These are phyloP conservation scores for Pseudochaenichthys georgianus DNA, from an alignment of 2,797 vertebrate species.

Conservation along the genomic window DNA sequence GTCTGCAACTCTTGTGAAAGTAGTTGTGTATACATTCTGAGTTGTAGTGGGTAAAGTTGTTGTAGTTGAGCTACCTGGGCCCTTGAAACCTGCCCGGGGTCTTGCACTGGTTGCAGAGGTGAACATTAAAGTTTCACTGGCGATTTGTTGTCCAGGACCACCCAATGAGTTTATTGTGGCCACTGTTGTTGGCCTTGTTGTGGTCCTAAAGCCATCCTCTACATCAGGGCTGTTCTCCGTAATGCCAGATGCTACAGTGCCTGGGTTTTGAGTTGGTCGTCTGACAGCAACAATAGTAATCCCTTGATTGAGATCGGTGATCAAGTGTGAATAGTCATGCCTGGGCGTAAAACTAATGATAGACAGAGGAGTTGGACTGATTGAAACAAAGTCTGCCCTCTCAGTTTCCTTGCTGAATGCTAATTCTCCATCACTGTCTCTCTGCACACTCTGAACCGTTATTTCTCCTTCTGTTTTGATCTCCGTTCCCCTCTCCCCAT, in stretches of 20 bases:
- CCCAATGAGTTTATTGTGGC: slow-evolving; percentile 28
- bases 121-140: neutral
- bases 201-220: slow-evolving; percentile 21
- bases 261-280: slow-evolving; percentile 32
- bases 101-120: slow-evolving; percentile 24
- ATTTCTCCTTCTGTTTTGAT: slow-evolving; percentile 61
- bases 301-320: slow-evolving; percentile 43
- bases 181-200: slow-evolving; percentile 12
- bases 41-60: slow-evolving; percentile 27
- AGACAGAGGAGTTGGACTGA: slow-evolving; percentile 49
- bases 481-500: slow-evolving; percentile 32
- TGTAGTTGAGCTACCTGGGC: slow-evolving; percentile 9
- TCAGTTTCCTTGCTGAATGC: slow-evolving; percentile 53
- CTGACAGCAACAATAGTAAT: slow-evolving; percentile 24
- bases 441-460: slow-evolving; percentile 59
- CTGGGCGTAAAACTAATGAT: slow-evolving; percentile 37
- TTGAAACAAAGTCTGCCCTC: slow-evolving; percentile 64
- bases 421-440: slow-evolving; percentile 61
- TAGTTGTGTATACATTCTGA: slow-evolving; percentile 34
- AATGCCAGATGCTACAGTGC: slow-evolving; percentile 9
- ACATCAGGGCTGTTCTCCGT: slow-evolving; percentile 7
- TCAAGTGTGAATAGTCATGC: slow-evolving; percentile 46
- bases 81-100: slow-evolving; percentile 12
- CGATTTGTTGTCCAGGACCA: slow-evolving; percentile 21
- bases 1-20: slow-evolving; percentile 17